phyloP scores from a whole-genome alignment of 2,113 vertebrate species.

The Sinocyclocheilus rhinocerous region DNA sequence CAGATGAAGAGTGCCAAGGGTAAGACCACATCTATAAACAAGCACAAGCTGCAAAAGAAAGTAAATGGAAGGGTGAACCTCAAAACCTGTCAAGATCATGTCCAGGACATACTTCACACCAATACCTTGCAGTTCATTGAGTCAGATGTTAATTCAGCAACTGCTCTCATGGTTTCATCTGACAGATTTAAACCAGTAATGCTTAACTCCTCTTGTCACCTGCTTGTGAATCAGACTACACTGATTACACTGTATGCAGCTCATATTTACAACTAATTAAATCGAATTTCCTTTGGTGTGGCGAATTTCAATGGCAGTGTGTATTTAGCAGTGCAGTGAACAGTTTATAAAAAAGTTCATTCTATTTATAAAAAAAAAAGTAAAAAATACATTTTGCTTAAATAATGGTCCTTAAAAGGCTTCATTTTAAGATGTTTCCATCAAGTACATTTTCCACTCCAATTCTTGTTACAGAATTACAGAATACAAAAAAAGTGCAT shows the following conservation, averaged over 20 bases:
- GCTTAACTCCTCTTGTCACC: neutral
- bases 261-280: neutral
- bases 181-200: neutral
- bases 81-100: neutral
- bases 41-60: conserved; percentile 33
- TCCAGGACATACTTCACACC: neutral
- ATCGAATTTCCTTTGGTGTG: neutral
- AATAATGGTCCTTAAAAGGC: neutral
- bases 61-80: neutral
- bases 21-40: conserved; percentile 27
- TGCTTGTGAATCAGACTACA: neutral
- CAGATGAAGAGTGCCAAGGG: conserved; percentile 20
- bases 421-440: neutral
- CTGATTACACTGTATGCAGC: neutral
- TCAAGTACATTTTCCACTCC: neutral
- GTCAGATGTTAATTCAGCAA: neutral
- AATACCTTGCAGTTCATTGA: neutral
- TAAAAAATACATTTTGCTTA: neutral
- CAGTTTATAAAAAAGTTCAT: no score
- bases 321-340: neutral
- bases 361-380: no score
- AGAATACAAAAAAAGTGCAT: neutral
- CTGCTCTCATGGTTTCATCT: neutral
- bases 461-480: neutral
- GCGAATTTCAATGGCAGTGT: neutral